Evolutionary conservation across 1,140 invertebrate genomes (phyloP).

Genomic region (Conus ventricosus): DNA sequence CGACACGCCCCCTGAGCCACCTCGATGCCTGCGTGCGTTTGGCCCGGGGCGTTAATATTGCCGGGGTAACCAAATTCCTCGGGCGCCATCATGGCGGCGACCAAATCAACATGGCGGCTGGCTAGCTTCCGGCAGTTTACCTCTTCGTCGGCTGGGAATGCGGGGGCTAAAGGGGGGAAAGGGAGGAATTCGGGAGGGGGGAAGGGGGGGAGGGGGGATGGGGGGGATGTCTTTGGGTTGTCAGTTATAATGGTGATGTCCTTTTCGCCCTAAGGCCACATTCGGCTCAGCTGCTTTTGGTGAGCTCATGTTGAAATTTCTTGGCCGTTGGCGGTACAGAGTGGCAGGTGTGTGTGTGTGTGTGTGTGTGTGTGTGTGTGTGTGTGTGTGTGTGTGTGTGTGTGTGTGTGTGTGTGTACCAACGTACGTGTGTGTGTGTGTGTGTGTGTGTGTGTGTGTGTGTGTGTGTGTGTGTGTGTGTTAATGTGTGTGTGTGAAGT

Average conservation of each 20-base stretch:
- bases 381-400: too few relatives aligned
- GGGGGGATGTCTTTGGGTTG: background rate
- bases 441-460: too few relatives aligned
- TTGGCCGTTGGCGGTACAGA: background rate
- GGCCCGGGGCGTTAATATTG: constrained; percentile 16
- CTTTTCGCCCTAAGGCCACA: background rate
- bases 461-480: too few relatives aligned
- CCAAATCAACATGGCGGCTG: constrained; percentile 23
- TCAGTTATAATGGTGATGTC: background rate
- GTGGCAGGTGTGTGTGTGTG: constrained; percentile 2
- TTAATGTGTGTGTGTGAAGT: too few relatives aligned
- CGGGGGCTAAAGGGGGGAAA: background rate
- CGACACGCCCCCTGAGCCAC: background rate
- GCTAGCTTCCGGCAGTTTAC: constrained; percentile 4
- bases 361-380: too few relatives aligned
- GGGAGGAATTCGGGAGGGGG: too few relatives aligned
- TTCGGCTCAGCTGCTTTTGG: background rate
- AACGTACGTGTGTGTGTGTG: too few relatives aligned
- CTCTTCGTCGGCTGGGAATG: background rate
- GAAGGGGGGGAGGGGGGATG: background rate
- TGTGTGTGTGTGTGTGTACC: background rate
- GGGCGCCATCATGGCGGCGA: constrained; percentile 14
- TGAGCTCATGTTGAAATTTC: background rate
- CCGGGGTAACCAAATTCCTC: background rate
- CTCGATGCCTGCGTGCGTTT: constrained; percentile 18